A percentile compares a stretch with the other conserved stretches of the same genome.
Conservation (phyloP, 2,797 vertebrate species). For the Margarornis squamiger region DNA sequence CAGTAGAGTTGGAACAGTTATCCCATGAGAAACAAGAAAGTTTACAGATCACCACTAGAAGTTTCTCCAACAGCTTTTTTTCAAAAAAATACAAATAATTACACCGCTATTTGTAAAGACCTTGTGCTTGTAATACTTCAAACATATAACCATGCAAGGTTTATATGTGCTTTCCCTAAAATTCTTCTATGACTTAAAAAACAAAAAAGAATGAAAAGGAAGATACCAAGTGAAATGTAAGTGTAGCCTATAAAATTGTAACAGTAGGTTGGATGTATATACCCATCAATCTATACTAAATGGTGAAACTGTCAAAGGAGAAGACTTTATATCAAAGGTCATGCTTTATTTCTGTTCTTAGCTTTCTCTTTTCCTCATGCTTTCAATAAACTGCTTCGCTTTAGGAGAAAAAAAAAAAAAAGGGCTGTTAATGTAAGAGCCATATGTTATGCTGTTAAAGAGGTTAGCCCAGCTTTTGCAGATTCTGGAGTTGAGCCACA, state of each 20-base stretch:
- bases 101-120: background rate
- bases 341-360: conserved; percentile 40
- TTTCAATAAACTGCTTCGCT: conserved; percentile 48
- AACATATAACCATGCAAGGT: background rate
- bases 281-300: conserved; percentile 25
- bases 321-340: conserved; percentile 32
- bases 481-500: conserved; percentile 56
- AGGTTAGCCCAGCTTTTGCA: conserved; percentile 54
- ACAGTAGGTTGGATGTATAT: background rate
- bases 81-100: background rate
- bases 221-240: conserved; percentile 1
- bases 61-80: background rate
- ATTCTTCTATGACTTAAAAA: background rate
- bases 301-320: conserved; percentile 1
- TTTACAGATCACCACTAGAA: background rate
- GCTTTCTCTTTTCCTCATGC: background rate
- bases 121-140: background rate
- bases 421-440: conserved; percentile 42
- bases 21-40: background rate
- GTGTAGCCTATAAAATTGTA: background rate
- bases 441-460: conserved; percentile 58
- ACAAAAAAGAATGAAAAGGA: background rate
- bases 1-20: background rate
- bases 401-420: background rate
- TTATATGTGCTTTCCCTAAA: background rate